phyloP scores from a whole-genome alignment of 35 echinoderm and acorn worm species.

The Ophiothrix spiculata region DNA sequence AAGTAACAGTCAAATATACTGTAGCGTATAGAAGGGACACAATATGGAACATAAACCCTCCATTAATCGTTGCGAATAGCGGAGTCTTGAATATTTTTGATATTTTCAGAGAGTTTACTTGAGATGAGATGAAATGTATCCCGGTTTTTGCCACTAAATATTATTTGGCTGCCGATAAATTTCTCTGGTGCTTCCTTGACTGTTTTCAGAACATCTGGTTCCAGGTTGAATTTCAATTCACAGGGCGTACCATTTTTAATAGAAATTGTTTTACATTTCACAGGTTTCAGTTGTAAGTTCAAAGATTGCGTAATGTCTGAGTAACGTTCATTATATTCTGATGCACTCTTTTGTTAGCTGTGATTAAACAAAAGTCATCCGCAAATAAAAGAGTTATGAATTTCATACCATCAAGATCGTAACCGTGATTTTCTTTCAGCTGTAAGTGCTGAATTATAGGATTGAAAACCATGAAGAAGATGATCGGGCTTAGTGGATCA shows the following conservation, averaged over 20 bases:
- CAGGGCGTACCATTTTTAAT: conserved; percentile 6
- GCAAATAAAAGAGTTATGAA: background rate
- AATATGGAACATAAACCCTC: conserved; percentile 21
- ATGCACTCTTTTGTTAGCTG: conserved; percentile 26
- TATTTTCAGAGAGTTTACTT: background rate
- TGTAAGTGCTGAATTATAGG: background rate
- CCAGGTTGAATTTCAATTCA: background rate
- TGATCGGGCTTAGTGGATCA: background rate
- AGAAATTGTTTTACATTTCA: conserved; percentile 36
- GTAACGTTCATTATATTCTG: conserved; percentile 28
- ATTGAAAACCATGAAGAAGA: conserved; percentile 1
- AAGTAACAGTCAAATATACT: conserved; percentile 26
- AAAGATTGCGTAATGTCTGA: conserved; percentile 16
- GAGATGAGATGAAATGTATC: conserved; percentile 9
- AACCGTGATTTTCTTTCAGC: background rate
- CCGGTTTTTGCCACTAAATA: too few species aligned
- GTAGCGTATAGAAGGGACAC: conserved; percentile 29
- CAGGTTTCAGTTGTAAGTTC: conserved; percentile 26
- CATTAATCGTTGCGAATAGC: conserved; percentile 29
- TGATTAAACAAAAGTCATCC: conserved; percentile 25
- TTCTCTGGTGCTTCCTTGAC: conserved; percentile 27
- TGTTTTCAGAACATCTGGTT: background rate
- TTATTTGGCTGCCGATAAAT: conserved; percentile 4
- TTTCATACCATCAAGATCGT: background rate
- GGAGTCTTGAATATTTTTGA: background rate